Percentiles rank a stretch among this genome's conserved stretches.
These are phyloP conservation scores for Arctocebus calabarensis DNA, from an alignment of 2,797 vertebrate genomes.

Conservation along the genomic window DNA sequence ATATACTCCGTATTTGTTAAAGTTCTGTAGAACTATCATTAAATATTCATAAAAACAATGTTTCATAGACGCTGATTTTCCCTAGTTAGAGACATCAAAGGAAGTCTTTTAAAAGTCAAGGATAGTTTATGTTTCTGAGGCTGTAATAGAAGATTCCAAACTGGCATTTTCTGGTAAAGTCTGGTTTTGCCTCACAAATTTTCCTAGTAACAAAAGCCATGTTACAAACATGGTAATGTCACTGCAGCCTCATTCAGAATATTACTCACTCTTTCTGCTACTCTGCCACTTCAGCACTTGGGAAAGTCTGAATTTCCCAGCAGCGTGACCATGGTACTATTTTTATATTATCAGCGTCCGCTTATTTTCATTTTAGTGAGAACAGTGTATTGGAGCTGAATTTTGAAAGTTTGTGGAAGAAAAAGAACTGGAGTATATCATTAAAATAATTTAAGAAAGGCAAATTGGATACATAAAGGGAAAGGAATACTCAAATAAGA, in stretches of 20 bases:
- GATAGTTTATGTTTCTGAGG: constrained; percentile 75
- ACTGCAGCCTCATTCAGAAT: constrained; percentile 68
- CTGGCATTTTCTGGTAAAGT: constrained; percentile 78
- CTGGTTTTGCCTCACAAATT: constrained; percentile 75
- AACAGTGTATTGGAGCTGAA: constrained; percentile 52
- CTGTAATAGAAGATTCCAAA: constrained; percentile 75
- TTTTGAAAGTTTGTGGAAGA: constrained; percentile 42
- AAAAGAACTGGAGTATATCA: not conserved
- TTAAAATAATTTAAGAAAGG: constrained; percentile 37
- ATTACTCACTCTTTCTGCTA: constrained; percentile 80
- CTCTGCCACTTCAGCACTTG: constrained; percentile 71
- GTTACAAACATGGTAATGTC: constrained; percentile 78
- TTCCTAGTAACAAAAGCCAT: constrained; percentile 80
- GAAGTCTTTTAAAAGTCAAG: constrained; percentile 79
- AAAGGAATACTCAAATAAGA: constrained; percentile 1
- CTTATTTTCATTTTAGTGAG: constrained; percentile 72
- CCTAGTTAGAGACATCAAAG: constrained; percentile 73
- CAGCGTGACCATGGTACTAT: constrained; percentile 78
- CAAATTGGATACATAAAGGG: not conserved
- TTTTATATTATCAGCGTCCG: constrained; percentile 61
- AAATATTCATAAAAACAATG: constrained; percentile 63
- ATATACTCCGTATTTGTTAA: not conserved
- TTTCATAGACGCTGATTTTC: constrained; percentile 60
- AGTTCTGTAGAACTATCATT: constrained; percentile 66
- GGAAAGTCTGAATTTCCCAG: constrained; percentile 80